Evolutionary conservation across 1,140 invertebrate genomes (phyloP).

Genomic region (Varroa destructor): DNA sequence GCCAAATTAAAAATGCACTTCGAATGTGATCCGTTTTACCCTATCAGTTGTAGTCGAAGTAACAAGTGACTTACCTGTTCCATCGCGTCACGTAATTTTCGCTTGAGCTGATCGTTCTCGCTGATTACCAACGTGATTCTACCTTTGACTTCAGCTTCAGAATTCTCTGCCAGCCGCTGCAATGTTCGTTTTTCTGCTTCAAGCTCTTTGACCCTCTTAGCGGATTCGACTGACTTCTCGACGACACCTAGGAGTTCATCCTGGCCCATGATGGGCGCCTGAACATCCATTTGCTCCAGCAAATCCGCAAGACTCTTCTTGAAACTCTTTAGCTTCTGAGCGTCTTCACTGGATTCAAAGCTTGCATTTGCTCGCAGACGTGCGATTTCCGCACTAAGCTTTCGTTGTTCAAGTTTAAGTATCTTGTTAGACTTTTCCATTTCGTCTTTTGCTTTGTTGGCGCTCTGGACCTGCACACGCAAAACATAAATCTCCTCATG

Average conservation of each 20-base stretch:
- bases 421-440: no score
- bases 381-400: neutral
- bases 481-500: no score
- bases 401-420: neutral
- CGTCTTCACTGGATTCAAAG: neutral
- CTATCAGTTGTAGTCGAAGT: no score
- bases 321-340: neutral
- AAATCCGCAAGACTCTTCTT: neutral
- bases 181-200: slow-evolving; percentile 4
- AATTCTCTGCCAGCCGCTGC: neutral
- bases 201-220: neutral
- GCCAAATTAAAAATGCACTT: no score
- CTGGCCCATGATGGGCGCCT: slow-evolving; percentile 1
- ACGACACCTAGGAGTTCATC: neutral
- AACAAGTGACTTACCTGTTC: neutral
- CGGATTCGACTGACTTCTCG: neutral
- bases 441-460: no score
- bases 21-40: no score
- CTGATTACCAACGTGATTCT: neutral
- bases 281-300: slow-evolving; percentile 4
- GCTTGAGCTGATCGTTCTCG: slow-evolving; percentile 15
- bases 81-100: neutral
- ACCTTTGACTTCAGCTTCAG: neutral
- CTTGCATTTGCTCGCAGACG: neutral
- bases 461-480: no score